Percentiles rank a stretch among this genome's conserved stretches.
These are phyloP conservation scores for Eulemur macaco DNA, from an alignment of 2,113 vertebrate species.

Conservation along the genomic window DNA sequence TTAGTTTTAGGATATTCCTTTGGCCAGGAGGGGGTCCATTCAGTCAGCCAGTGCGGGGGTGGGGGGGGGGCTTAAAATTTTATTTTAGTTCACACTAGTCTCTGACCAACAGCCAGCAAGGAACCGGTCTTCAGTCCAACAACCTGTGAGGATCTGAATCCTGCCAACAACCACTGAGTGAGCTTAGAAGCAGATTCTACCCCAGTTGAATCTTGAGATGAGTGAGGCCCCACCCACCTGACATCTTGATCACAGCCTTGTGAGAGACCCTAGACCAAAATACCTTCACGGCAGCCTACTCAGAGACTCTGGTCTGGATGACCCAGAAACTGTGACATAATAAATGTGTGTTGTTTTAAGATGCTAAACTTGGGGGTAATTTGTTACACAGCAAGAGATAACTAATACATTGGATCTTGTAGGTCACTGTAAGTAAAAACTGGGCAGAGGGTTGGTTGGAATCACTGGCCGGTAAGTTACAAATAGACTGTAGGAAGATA, in stretches of 20 bases:
- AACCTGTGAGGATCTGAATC: background rate
- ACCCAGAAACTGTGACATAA: background rate
- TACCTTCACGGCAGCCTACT: background rate
- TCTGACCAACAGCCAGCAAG: background rate
- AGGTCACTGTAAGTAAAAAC: background rate
- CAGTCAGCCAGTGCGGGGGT: no score
- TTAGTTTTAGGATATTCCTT: no score
- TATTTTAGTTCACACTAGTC: background rate
- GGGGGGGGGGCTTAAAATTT: no score
- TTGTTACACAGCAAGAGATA: background rate
- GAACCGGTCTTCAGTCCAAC: background rate
- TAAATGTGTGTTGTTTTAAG: background rate
- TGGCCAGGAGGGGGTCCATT: no score
- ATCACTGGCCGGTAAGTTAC: background rate
- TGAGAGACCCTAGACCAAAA: background rate
- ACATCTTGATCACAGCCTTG: background rate
- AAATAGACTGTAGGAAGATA: background rate
- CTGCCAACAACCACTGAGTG: background rate
- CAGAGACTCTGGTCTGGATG: background rate
- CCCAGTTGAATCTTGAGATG: background rate
- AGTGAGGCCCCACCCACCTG: background rate
- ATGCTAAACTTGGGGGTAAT: background rate
- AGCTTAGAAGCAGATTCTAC: background rate
- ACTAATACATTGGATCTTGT: background rate
- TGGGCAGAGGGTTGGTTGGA: background rate